Evolutionary conservation across 2,797 vertebrate genomes (phyloP).

Genomic region (Nyctalus aviator): DNA sequence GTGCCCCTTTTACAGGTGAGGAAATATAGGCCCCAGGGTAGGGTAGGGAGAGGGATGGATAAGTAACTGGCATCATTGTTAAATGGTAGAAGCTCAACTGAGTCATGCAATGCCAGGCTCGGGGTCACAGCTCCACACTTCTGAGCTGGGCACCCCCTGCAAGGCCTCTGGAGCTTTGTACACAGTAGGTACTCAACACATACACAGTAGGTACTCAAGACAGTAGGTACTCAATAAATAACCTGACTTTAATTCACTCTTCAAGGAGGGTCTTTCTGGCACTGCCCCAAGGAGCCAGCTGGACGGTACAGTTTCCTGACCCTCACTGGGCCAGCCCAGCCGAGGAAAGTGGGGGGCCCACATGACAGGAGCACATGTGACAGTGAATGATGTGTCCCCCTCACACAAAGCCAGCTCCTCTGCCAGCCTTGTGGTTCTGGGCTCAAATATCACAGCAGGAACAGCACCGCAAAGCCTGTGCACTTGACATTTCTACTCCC

Average conservation of each 20-base stretch:
- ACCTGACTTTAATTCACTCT: neutral
- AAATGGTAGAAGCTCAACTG: neutral
- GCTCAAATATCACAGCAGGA: slow-evolving; percentile 9
- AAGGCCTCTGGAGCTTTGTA: neutral
- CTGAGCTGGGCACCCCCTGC: neutral
- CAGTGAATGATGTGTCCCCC: neutral
- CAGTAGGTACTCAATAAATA: neutral
- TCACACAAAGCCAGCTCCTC: neutral
- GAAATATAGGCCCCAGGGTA: neutral
- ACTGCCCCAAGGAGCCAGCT: neutral
- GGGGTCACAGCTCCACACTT: accelerated
- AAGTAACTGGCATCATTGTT: neutral
- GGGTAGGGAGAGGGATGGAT: too few species aligned
- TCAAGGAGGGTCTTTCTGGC: neutral
- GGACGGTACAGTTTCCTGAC: neutral
- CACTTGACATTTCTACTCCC: slow-evolving; percentile 69
- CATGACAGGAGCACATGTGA: neutral
- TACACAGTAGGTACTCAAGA: too few species aligned
- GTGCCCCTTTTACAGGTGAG: neutral
- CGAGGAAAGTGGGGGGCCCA: neutral
- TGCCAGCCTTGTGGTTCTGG: neutral
- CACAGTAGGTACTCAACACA: neutral
- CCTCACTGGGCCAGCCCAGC: neutral
- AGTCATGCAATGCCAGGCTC: neutral
- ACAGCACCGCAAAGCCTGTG: neutral